Conservation (phyloP, 2,113 vertebrate genomes). For the Elephas maximus region DNA sequence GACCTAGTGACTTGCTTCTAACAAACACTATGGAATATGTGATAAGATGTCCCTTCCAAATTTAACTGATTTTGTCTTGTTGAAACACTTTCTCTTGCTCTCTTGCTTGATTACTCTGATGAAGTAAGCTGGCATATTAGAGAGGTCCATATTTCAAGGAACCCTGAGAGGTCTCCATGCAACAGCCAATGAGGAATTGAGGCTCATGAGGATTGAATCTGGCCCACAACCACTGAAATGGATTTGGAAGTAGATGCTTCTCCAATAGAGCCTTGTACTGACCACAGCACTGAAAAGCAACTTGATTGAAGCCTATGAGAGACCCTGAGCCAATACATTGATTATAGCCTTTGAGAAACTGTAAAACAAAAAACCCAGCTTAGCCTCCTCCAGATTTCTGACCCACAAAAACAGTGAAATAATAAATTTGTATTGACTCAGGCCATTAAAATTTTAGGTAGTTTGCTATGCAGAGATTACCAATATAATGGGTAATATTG, state of each 20-base stretch:
- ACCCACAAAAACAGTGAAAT: neutral
- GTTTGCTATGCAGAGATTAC: neutral
- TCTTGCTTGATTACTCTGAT: neutral
- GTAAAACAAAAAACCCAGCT: neutral
- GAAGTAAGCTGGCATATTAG: neutral
- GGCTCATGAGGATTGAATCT: neutral
- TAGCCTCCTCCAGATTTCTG: neutral
- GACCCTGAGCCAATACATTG: too few species aligned
- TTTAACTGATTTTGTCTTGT: neutral
- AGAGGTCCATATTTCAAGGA: neutral
- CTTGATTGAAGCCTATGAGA: neutral
- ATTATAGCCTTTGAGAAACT: neutral
- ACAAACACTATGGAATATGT: neutral
- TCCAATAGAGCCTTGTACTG: neutral
- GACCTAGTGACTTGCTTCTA: neutral
- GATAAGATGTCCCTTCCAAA: neutral
- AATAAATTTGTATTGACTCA: neutral
- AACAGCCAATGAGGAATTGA: neutral
- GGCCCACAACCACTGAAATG: neutral
- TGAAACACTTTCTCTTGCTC: neutral
- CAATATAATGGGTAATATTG: neutral
- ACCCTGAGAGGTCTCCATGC: neutral
- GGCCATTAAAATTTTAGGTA: neutral
- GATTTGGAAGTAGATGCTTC: neutral
- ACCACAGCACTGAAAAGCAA: neutral